Conservation (phyloP, 2,113 vertebrate species). For the Ceyx melanurus region DNA sequence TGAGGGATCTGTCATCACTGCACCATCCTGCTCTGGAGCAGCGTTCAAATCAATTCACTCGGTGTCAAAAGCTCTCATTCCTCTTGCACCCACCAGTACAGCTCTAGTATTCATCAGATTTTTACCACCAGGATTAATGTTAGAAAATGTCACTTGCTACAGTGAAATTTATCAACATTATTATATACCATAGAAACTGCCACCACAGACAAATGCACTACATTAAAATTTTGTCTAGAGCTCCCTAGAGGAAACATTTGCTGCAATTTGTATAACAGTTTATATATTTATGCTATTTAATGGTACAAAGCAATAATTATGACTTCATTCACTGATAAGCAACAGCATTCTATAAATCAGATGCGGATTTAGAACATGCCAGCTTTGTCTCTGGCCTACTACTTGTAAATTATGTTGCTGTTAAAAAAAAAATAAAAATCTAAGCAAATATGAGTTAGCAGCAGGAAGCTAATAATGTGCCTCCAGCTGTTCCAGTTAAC, state of each 20-base stretch:
- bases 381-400: slow-evolving; percentile 82
- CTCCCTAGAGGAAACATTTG: slow-evolving; percentile 80
- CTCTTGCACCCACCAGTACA: slow-evolving; percentile 34
- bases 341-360: slow-evolving; percentile 80
- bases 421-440: slow-evolving; percentile 83
- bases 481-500: slow-evolving; percentile 99
- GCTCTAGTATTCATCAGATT: slow-evolving; percentile 69
- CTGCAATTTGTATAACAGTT: slow-evolving; percentile 84
- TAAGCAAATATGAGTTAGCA: slow-evolving; percentile 97
- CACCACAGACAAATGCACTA: slow-evolving; percentile 84
- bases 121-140: slow-evolving; percentile 81
- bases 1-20: neutral
- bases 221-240: slow-evolving; percentile 88
- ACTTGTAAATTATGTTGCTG: slow-evolving; percentile 88
- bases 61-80: slow-evolving; percentile 47
- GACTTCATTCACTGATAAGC: slow-evolving; percentile 84
- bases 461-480: slow-evolving; percentile 98
- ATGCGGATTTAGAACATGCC: slow-evolving; percentile 79
- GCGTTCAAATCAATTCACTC: slow-evolving; percentile 21
- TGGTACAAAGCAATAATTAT: slow-evolving; percentile 87
- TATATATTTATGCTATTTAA: slow-evolving; percentile 87
- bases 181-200: slow-evolving; percentile 87
- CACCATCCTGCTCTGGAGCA: neutral
- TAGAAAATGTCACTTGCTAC: slow-evolving; percentile 82
- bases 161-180: slow-evolving; percentile 87